A percentile compares a stretch with the other conserved stretches of the same genome.
Evolutionary conservation across 1,140 invertebrate species (phyloP).

Genomic region (Pygmarrhopalites habei): DNA sequence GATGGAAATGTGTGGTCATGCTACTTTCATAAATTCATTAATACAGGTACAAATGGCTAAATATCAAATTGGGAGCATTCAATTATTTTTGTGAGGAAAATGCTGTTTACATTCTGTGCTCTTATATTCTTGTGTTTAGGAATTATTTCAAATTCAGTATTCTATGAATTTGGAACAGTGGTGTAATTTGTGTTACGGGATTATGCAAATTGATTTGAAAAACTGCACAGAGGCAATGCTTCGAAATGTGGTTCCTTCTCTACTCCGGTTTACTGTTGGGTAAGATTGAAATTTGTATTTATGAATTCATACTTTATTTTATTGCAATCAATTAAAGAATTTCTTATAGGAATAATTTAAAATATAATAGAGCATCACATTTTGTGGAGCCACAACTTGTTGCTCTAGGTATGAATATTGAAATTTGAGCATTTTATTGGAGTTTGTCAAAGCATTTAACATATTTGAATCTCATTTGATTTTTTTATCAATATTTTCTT

Average conservation of each 20-base stretch:
- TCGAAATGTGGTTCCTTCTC: slow-evolving; percentile 19
- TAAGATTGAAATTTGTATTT: slow-evolving; percentile 5
- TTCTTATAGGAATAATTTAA: not conserved
- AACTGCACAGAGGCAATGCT: slow-evolving; percentile 26
- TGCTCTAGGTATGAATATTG: too few relatives aligned
- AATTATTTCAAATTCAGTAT: slow-evolving; percentile 28
- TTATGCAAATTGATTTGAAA: slow-evolving; percentile 32
- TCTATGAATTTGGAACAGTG: slow-evolving; percentile 28
- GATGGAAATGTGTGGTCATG: slow-evolving; percentile 24
- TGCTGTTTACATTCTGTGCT: not conserved
- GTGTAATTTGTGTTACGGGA: slow-evolving; percentile 28
- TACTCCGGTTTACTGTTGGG: slow-evolving; percentile 31
- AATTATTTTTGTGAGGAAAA: not conserved
- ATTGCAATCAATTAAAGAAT: not conserved
- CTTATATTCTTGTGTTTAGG: slow-evolving; percentile 14
- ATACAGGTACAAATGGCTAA: too few relatives aligned
- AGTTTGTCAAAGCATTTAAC: too few relatives aligned
- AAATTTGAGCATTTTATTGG: too few relatives aligned
- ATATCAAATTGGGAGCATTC: too few relatives aligned
- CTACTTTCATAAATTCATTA: slow-evolving; percentile 18
- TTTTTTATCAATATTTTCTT: too few relatives aligned
- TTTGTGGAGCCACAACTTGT: slow-evolving; percentile 32
- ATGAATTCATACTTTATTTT: too few relatives aligned
- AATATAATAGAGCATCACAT: not conserved
- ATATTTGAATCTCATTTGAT: too few relatives aligned